Percentiles rank a stretch among this genome's conserved stretches.
These are phyloP conservation scores for Triops cancriformis DNA, from an alignment of 1,140 invertebrate species.

Conservation along the genomic window DNA sequence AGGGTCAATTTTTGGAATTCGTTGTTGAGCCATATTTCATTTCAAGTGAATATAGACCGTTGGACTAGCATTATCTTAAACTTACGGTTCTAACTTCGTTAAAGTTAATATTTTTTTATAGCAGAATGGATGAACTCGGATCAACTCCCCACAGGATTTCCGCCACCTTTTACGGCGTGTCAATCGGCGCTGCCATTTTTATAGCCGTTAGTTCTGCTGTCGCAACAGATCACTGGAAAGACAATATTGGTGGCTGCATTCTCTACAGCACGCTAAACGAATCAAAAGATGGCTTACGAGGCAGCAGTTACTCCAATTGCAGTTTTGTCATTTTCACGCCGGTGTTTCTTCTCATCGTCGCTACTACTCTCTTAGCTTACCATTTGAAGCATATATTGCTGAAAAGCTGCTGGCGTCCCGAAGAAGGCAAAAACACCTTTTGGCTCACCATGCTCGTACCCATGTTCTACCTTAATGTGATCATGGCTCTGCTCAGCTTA, in stretches of 20 bases:
- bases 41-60: too few species aligned
- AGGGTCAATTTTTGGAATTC: too few species aligned
- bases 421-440: conserved; percentile 22
- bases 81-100: neutral
- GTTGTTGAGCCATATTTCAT: too few species aligned
- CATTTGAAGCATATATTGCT: conserved; percentile 20
- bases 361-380: neutral
- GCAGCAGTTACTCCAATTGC: conserved; percentile 20
- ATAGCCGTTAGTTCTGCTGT: conserved; percentile 23
- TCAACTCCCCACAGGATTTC: conserved; percentile 24
- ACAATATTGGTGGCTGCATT: conserved; percentile 24
- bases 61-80: neutral
- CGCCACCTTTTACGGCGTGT: neutral
- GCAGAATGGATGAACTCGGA: conserved; percentile 20
- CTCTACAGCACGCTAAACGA: conserved; percentile 16
- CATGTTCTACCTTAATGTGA: conserved; percentile 1
- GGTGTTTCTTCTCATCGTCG: conserved; percentile 22
- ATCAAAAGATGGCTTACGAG: neutral
- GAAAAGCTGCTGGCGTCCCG: conserved; percentile 23
- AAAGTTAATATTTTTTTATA: neutral
- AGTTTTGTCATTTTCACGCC: conserved; percentile 25
- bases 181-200: conserved; percentile 14
- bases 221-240: conserved; percentile 25
- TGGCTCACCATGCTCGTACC: conserved; percentile 20
- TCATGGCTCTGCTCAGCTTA: conserved; percentile 25